Conservation (phyloP, 2,888 invertebrate species). For the Harpagoxenus sublaevis region DNA sequence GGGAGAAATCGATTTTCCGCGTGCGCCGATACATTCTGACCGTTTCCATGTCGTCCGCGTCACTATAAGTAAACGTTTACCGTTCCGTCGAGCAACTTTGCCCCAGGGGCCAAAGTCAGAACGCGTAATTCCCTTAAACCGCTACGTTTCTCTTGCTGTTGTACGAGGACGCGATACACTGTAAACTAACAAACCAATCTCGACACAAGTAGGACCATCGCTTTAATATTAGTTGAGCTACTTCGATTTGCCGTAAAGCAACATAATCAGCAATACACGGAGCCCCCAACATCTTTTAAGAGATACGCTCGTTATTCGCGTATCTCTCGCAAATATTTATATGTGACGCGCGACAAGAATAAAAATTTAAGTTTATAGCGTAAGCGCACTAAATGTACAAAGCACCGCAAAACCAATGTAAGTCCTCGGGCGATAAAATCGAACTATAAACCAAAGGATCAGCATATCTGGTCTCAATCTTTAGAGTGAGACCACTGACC, state of each 20-base stretch:
- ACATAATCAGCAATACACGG: background rate
- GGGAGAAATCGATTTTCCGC: slow-evolving; percentile 72
- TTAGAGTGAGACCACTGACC: background rate
- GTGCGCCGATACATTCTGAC: slow-evolving; percentile 58
- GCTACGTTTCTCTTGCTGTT: slow-evolving; percentile 33
- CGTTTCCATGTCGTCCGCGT: slow-evolving; percentile 50
- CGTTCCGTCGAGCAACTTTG: slow-evolving; percentile 33
- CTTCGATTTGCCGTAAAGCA: background rate
- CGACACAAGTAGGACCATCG: background rate
- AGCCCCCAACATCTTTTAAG: background rate
- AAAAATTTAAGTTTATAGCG: too few species aligned
- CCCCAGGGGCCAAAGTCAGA: slow-evolving; percentile 34
- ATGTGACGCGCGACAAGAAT: slow-evolving; percentile 9
- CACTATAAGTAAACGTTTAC: slow-evolving; percentile 52
- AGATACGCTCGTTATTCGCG: background rate
- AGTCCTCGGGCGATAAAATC: slow-evolving; percentile 38
- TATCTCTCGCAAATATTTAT: slow-evolving; percentile 23
- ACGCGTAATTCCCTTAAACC: slow-evolving; percentile 48
- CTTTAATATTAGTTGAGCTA: slow-evolving; percentile 12
- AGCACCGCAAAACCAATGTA: background rate
- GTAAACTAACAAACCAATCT: slow-evolving; percentile 37
- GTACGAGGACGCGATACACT: slow-evolving; percentile 1
- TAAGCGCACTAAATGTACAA: slow-evolving; percentile 11
- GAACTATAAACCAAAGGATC: slow-evolving; percentile 33
- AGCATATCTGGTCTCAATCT: slow-evolving; percentile 33